These are phyloP conservation scores for Eurytoma californica DNA, from an alignment of 2,888 invertebrate genomes.

Conservation along the genomic window DNA sequence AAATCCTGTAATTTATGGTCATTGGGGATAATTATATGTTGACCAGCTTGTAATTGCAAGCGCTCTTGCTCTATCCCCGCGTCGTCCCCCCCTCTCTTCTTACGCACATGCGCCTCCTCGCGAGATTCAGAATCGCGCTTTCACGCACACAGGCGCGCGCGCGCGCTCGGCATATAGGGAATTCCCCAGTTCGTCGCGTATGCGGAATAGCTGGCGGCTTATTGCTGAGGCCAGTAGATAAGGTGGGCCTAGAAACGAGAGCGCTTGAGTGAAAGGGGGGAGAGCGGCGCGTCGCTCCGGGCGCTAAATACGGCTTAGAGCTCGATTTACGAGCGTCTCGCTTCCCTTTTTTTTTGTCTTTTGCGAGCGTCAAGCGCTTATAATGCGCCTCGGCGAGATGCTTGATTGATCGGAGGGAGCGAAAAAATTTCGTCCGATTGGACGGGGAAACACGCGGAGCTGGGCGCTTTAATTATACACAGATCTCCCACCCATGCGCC, in stretches of 20 bases:
- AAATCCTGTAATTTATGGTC: slow-evolving; percentile 75
- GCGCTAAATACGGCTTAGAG: slow-evolving; percentile 49
- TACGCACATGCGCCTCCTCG: slow-evolving; percentile 29
- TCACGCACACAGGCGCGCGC: slow-evolving; percentile 13
- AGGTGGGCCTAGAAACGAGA: slow-evolving; percentile 67
- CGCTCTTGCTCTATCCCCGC: slow-evolving; percentile 47
- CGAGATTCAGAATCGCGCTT: slow-evolving; percentile 18
- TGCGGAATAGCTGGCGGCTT: slow-evolving; percentile 67
- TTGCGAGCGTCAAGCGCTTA: neutral
- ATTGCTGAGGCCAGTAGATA: slow-evolving; percentile 72
- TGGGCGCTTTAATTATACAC: slow-evolving; percentile 48
- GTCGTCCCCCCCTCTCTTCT: neutral
- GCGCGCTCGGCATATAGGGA: neutral
- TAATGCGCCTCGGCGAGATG: slow-evolving; percentile 32
- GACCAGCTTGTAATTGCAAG: slow-evolving; percentile 75
- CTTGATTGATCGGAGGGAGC: slow-evolving; percentile 54
- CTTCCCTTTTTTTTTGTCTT: slow-evolving; percentile 11
- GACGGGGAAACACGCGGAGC: slow-evolving; percentile 16
- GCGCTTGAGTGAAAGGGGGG: slow-evolving; percentile 54
- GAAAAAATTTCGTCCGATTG: slow-evolving; percentile 53
- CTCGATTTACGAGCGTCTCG: slow-evolving; percentile 41
- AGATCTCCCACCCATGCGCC: neutral
- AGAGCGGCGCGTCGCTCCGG: slow-evolving; percentile 48
- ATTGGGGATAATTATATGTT: slow-evolving; percentile 75
- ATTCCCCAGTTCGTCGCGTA: neutral